Base-by-base conservation (phyloP, 2,888 invertebrate genomes). In the Hemaris fuciformis region DNA sequence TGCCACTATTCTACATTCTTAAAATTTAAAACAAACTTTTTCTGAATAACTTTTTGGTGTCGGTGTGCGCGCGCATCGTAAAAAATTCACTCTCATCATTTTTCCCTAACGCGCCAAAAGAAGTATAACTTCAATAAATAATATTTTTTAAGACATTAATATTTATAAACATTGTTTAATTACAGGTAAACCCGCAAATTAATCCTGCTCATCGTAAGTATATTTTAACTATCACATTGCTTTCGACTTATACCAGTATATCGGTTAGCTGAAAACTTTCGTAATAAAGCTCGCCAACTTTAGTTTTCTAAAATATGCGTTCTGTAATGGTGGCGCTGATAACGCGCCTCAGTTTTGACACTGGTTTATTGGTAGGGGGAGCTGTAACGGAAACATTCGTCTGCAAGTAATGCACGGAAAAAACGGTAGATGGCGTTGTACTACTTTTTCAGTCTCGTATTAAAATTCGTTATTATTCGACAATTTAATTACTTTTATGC, bases 311-410 rank as follows among this genome's bases (percentile, higher is more conserved):
- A 1, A 56, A 64, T 62, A 64, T 46, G 15, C 73, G 74, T 69
- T 57, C 57, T 60, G 62, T 42, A 46, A 15, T 27, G 42, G 69
- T 59, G 72, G 82, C 85, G 85, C 80, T 79, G 66, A 70, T 34
- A 59, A 77, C 75, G 71, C 59, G 10, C 59, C 48, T 46, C 38
- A 34, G 38, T 46, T 23, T 27, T 31, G 10, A 18, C 53, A 18
- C n/a, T 53, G 10, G 41, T 22, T 31, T 43, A 43, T 31, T 57
- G 41, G 46, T 63, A 67, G 67, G 64, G 62, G 67, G 67, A 65
- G 67, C 61, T 67, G 63, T 25, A 15, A 8, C 3, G 18, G 31
- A 23, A 5, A 1, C 23, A n/a, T 46, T 46, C n/a, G 25, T 53
- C 18, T 53, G 18, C 27, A 53, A 1, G 53, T 27, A 53, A 31